These are phyloP conservation scores for Recurvirostra avosetta DNA, from an alignment of 2,113 vertebrate genomes.

Conservation along the genomic window DNA sequence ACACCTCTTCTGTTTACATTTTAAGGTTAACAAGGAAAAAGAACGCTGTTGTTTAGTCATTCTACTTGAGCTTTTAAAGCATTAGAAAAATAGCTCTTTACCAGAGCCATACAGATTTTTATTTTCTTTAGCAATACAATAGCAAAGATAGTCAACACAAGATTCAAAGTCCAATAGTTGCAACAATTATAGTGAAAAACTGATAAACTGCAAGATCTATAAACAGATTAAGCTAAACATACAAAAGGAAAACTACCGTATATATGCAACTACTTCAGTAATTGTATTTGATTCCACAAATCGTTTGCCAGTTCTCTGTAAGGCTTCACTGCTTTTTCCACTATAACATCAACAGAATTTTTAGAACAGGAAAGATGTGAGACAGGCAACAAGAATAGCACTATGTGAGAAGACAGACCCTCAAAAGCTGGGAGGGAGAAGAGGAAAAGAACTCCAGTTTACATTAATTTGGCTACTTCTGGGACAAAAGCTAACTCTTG, in stretches of 20 bases:
- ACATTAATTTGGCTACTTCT: not conserved
- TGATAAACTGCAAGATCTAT: not conserved
- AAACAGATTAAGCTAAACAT: not conserved
- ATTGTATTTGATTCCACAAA: not conserved
- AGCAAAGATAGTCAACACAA: not conserved
- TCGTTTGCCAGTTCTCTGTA: not conserved
- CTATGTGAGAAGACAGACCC: not conserved
- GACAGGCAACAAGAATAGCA: rapidly evolving
- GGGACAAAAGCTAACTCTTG: not conserved
- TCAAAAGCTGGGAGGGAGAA: not conserved
- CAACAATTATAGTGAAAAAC: not conserved
- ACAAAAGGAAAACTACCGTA: not conserved
- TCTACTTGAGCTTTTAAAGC: not conserved
- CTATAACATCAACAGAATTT: not conserved
- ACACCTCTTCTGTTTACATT: not conserved
- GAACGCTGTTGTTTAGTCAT: too few relatives aligned
- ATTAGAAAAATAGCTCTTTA: not conserved
- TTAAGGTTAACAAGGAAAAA: not conserved
- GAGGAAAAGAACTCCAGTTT: not conserved
- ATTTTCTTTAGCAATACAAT: not conserved
- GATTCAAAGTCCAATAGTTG: not conserved
- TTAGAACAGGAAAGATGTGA: not conserved
- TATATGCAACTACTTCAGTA: not conserved
- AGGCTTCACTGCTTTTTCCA: not conserved
- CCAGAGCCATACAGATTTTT: not conserved